Evolutionary conservation across 2,113 vertebrate genomes (phyloP), one percentile per base, ranked within the genome.

Genomic region (Scolopax mira): DNA sequence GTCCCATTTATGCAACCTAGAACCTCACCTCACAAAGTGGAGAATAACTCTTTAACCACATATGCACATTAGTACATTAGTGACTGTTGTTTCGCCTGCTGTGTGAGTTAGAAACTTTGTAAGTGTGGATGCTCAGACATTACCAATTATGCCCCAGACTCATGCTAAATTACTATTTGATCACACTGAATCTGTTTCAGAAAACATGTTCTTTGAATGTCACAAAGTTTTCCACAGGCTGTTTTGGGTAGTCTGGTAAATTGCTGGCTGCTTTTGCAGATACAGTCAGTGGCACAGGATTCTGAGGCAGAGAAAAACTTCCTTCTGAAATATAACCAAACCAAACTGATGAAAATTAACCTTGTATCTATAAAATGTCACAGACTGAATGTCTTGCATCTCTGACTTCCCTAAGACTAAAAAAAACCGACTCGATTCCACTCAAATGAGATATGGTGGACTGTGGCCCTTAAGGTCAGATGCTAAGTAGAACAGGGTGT

Each of bases 1-100:
- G 14, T 88, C 46, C 13, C 31, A 41, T 82, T 94, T 80, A 61
- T 95, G 54, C 62, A 58, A 55, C 79, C 66, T 75, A 64, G 66
- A 83, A n/a, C 60, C n/a, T 82, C 77, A 28, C 46, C 54, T 88
- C 35, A 42, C 33, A 18, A 66, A 61, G 37, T 2, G 1, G 16
- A 86, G 14, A 19, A 21, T 61, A 69, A 44, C 22, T 73, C 19
- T 88, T 74, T 77, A 78, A 66, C 42, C 24, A 21, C 37, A 14
- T 8, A 25, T 0, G 0, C 18, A 11, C 16, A 5, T 12, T 90
- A 44, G 14, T 28, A 61, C 13, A 3, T 57, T 17, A 54, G 39
- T 73, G 41, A 16, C 37, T 70, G 41, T 41, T 70, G 21, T 72
- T 96, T 83, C 23, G 10, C 65, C 35, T 74, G 9, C 69, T 78